These are phyloP conservation scores for Aporrectodea caliginosa DNA, from an alignment of 1,140 invertebrate species.

Conservation along the genomic window DNA sequence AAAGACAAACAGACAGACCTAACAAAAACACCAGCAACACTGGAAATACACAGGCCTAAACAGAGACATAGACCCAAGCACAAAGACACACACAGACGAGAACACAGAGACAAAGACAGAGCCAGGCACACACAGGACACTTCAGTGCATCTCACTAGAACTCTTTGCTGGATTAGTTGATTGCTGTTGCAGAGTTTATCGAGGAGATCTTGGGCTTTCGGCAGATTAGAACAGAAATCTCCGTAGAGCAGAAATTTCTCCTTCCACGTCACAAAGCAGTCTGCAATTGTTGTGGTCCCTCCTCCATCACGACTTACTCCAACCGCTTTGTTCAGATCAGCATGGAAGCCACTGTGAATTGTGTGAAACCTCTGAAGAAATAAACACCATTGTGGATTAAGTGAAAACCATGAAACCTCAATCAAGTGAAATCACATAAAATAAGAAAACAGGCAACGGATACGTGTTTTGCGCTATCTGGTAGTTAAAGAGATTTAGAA, in stretches of 20 bases:
- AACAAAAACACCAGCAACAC: no score
- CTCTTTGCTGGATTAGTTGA: constrained; percentile 61
- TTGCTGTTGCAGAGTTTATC: constrained; percentile 69
- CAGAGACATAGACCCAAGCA: no score
- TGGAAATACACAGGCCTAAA: no score
- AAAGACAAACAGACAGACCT: no score
- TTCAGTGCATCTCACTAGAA: constrained; percentile 60
- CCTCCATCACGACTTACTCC: constrained; percentile 46
- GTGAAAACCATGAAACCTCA: no score
- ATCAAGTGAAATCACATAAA: no score
- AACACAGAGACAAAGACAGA: no score
- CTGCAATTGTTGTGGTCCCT: constrained; percentile 45
- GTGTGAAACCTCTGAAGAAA: constrained; percentile 71
- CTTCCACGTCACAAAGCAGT: constrained; percentile 83
- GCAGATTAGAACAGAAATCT: constrained; percentile 89
- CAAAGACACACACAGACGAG: no score
- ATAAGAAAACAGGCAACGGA: no score
- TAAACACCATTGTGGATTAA: no score
- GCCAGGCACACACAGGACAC: background rate
- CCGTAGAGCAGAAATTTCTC: constrained; percentile 89
- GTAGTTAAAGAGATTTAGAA: no score
- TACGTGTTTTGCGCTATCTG: no score
- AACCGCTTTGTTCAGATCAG: constrained; percentile 71
- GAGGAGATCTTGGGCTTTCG: constrained; percentile 71
- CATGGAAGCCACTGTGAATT: constrained; percentile 78